Percentiles rank a stretch among this genome's conserved stretches.
Evolutionary conservation across 2,888 invertebrate species (phyloP).

Genomic region (Alcis repandata): DNA sequence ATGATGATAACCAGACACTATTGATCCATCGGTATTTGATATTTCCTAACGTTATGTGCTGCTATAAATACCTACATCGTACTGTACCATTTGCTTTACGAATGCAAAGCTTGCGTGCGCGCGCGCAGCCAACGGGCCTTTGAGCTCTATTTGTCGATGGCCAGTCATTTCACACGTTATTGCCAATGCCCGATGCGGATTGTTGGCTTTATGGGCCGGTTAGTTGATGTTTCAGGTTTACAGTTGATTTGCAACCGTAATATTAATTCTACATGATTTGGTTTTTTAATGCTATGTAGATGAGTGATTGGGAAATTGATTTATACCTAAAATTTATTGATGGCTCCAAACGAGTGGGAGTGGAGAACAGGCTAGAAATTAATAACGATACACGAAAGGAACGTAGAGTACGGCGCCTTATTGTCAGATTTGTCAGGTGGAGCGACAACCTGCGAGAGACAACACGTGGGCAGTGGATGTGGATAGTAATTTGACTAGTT

Average conservation of each 20-base stretch:
- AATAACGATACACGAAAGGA: neutral
- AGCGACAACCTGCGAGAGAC: neutral
- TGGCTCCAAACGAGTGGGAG: neutral
- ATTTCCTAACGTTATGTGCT: neutral
- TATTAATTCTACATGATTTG: slow-evolving; percentile 26
- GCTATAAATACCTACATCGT: slow-evolving; percentile 5
- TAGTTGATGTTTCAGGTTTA: slow-evolving; percentile 43
- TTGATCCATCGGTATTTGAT: neutral
- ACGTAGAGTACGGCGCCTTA: neutral
- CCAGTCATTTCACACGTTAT: slow-evolving; percentile 48
- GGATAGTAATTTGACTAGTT: too few relatives aligned
- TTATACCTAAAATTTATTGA: neutral
- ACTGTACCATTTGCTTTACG: slow-evolving; percentile 14
- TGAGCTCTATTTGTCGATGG: slow-evolving; percentile 45
- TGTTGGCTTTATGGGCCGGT: slow-evolving; percentile 44
- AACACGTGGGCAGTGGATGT: too few relatives aligned
- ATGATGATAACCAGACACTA: neutral
- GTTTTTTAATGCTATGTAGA: slow-evolving; percentile 10
- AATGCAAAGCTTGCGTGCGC: slow-evolving; percentile 27
- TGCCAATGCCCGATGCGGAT: slow-evolving; percentile 44
- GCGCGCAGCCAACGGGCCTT: slow-evolving; percentile 37
- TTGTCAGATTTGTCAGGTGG: neutral
- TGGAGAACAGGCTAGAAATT: neutral
- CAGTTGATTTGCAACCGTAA: slow-evolving; percentile 33
- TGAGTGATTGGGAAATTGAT: slow-evolving; percentile 2